phyloP scores from a whole-genome alignment of 2,888 invertebrate genomes.

The Drosophila sordidapex region DNA sequence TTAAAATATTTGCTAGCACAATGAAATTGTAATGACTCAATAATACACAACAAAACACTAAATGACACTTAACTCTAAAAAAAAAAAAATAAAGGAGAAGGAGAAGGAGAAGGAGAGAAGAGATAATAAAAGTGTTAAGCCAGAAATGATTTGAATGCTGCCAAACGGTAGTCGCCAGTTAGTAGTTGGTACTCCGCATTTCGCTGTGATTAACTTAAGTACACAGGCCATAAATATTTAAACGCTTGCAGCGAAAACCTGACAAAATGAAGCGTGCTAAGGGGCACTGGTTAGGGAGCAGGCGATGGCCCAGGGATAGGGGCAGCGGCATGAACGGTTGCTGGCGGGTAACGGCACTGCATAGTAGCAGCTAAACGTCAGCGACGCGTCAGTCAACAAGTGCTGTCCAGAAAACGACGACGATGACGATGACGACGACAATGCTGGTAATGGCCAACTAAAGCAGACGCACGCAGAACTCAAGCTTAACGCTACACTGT shows the following conservation, averaged over 20 bases:
- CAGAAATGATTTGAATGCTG: slow-evolving; percentile 65
- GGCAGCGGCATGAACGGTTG: not conserved
- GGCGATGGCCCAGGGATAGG: slow-evolving; percentile 1
- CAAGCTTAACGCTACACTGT: not conserved
- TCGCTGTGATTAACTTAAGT: slow-evolving; percentile 79
- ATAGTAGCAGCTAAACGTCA: slow-evolving; percentile 59
- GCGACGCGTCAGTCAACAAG: slow-evolving; percentile 53
- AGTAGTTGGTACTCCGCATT: slow-evolving; percentile 65
- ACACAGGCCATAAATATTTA: slow-evolving; percentile 81
- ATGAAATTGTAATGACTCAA: slow-evolving; percentile 72
- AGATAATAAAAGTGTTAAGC: slow-evolving; percentile 13
- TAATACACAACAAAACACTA: slow-evolving; percentile 37
- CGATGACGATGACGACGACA: slow-evolving; percentile 40
- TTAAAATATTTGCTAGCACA: slow-evolving; percentile 55
- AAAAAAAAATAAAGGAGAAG: slow-evolving; percentile 4
- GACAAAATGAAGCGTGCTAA: slow-evolving; percentile 9
- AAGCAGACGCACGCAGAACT: slow-evolving; percentile 16
- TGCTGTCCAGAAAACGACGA: slow-evolving; percentile 9
- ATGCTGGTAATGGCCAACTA: slow-evolving; percentile 58
- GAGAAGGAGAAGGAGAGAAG: slow-evolving; percentile 11
- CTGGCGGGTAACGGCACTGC: slow-evolving; percentile 20
- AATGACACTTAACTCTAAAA: slow-evolving; percentile 60
- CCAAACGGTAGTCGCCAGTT: slow-evolving; percentile 46
- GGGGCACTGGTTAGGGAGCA: slow-evolving; percentile 3
- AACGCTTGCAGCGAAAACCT: slow-evolving; percentile 54